These are phyloP conservation scores for Cherax quadricarinatus DNA, from an alignment of 1,140 invertebrate species.

Conservation along the genomic window DNA sequence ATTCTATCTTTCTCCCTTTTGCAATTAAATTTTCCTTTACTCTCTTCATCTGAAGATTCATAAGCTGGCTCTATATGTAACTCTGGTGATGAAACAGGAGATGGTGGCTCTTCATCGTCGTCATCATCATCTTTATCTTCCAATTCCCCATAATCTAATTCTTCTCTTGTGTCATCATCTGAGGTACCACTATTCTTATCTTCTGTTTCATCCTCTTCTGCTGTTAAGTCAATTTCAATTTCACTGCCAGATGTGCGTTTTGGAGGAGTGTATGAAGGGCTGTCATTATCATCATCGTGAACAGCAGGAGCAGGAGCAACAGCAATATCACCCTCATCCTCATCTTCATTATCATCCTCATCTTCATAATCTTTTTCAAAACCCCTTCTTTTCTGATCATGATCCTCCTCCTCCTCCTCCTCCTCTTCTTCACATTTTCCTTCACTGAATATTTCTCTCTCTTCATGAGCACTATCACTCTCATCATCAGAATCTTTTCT, in stretches of 20 bases:
- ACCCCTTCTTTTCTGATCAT: neutral
- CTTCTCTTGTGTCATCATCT: constrained; percentile 16
- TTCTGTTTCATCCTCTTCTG: constrained; percentile 5
- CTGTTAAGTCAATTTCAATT: constrained; percentile 6
- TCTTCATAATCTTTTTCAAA: constrained; percentile 2
- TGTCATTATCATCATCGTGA: constrained; percentile 13
- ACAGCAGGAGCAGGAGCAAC: neutral
- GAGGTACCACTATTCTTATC: neutral
- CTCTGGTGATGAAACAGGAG: constrained; percentile 50
- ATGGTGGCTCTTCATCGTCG: constrained; percentile 33
- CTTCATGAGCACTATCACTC: too few species aligned
- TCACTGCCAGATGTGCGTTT: neutral
- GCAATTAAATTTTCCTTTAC: neutral
- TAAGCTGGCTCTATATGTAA: neutral
- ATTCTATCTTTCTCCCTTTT: constrained; percentile 1
- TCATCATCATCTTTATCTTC: constrained; percentile 21
- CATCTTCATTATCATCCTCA: constrained; percentile 21
- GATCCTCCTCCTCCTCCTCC: neutral
- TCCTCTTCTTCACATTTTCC: neutral
- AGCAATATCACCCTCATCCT: neutral
- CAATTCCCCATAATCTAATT: constrained; percentile 16
- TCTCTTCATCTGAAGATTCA: constrained; percentile 9
- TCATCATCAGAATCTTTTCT: neutral
- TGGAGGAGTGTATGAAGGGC: constrained; percentile 50
- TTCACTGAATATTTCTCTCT: neutral